Base-by-base conservation (phyloP, 2,797 vertebrate genomes). In the Peromyscus eremicus region DNA sequence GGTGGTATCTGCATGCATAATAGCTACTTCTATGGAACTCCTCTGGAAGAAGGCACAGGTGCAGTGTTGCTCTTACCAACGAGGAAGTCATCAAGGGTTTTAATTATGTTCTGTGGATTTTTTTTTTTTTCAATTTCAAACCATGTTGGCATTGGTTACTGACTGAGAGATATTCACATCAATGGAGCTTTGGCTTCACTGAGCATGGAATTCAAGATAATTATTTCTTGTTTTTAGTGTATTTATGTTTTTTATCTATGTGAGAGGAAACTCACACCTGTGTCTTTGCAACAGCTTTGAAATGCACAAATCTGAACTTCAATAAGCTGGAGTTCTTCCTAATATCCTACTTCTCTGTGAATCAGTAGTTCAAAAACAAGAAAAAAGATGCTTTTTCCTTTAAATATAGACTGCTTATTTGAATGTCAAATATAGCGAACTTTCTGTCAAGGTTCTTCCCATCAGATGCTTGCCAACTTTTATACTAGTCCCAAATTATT, bases 361-460 rank as follows among this genome's bases (percentile, higher is more conserved):
- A 98, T 98, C 91, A 94, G 8, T 97, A 95, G 97, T 98, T 97
- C 96, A 96, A 97, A 98, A 98, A 95, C 52, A 98, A 96, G 94
- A 93, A 97, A 91, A 97, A 84, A 5, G 84, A 27, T 60, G 70
- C n/a, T 77, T 46, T 94, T 34, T 60, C 84, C 94, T 95, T 96
- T 97, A 98, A 98, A 98, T 96, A 98, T 93, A 93, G 86, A 97
- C 96, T 97, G 94, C 94, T 89, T 97, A 82, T 97, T 98, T 97
- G 96, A 98, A 97, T 96, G 90, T 97, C 96, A 98, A 97, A 96
- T 96, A 94, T 68, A 96, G 90, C 94, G 89, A 98, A 86, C n/a
- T 94, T 97, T 97, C 94, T 98, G 91, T 94, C 79, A 75, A 97
- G 95, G 80, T 21, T 37, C 96, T 97, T 96, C 91, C 90, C 87